phyloP scores from a whole-genome alignment of 2,888 invertebrate genomes.

The Drosophila longiperda region DNA sequence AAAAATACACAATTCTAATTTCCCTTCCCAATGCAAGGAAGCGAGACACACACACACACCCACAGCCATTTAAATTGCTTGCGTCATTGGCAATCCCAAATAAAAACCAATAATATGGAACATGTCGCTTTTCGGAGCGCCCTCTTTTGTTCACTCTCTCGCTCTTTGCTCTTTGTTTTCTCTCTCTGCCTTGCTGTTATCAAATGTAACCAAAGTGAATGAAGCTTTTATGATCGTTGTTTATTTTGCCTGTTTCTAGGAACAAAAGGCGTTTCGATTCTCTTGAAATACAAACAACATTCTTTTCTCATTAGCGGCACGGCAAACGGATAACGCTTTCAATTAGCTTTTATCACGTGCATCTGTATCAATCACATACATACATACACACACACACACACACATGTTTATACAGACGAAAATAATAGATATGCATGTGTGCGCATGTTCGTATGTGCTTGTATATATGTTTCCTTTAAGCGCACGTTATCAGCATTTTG shows the following conservation, averaged over 20 bases:
- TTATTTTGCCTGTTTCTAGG: slow-evolving; percentile 44
- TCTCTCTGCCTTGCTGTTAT: slow-evolving; percentile 32
- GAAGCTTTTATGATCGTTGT: slow-evolving; percentile 40
- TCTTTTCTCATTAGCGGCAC: slow-evolving; percentile 53
- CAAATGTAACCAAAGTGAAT: slow-evolving; percentile 40
- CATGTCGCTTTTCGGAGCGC: slow-evolving; percentile 27
- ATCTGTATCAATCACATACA: slow-evolving; percentile 35
- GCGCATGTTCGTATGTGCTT: slow-evolving; percentile 1
- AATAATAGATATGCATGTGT: slow-evolving; percentile 15
- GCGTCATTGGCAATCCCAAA: slow-evolving; percentile 57
- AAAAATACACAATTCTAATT: slow-evolving; percentile 72
- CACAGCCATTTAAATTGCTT: slow-evolving; percentile 25
- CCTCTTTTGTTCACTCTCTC: slow-evolving; percentile 17
- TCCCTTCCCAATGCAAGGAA: slow-evolving; percentile 59
- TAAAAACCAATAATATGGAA: slow-evolving; percentile 21
- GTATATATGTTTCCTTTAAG: slow-evolving; percentile 35
- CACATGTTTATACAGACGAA: slow-evolving; percentile 17
- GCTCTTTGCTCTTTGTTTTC: background rate
- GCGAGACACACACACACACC: slow-evolving; percentile 23
- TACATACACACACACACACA: slow-evolving; percentile 8
- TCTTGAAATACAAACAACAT: slow-evolving; percentile 21
- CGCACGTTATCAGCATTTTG: slow-evolving; percentile 39
- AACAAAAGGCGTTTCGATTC: slow-evolving; percentile 26
- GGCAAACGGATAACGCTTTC: slow-evolving; percentile 38
- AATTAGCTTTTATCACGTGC: slow-evolving; percentile 61